Base-by-base conservation (phyloP, 2,797 vertebrate genomes). In the Naso thynnoides region DNA sequence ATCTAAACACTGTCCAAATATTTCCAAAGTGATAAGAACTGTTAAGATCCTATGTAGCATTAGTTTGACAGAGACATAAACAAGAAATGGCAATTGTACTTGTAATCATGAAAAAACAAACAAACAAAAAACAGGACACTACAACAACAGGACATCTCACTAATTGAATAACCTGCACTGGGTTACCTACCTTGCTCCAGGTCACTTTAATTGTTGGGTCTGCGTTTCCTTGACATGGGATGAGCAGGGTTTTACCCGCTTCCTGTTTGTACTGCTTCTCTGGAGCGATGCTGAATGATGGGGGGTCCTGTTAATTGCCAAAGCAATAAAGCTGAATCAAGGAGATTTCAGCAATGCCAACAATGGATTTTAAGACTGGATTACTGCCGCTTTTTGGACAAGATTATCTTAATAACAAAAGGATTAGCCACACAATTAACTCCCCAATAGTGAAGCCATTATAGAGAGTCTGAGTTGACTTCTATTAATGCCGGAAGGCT, bases 111-210 rank as follows among this genome's bases (percentile, higher is more conserved):
- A 68, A 64, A n/a, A n/a, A n/a, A n/a, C n/a, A n/a, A n/a, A n/a
- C n/a, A n/a, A n/a, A n/a, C n/a, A n/a, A n/a, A n/a, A n/a, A n/a
- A n/a, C n/a, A n/a, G n/a, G n/a, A n/a, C n/a, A n/a, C 44, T 11
- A 9, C 33, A 36, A 57, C 42, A 62, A 47, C 24, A 66, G 5
- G 13, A 48, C 5, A 1, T 9, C 23, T 70, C 24, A 6, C n/a
- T 65, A 62, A 27, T 44, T 52, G 23, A 75, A 73, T 50, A 8
- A 13, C 1, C 26, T 57, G 10, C 6, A 15, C n/a, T 23, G 39
- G 6, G 21, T 56, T n/a, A 13, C 90, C 91, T 87, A 98, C 98
- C 96, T 98, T 97, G 47, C 77, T 88, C 98, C 98, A 99, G 58
- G 90, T 95, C 77, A 98, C 61, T 48, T 81, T 76, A 6, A 94